These are phyloP conservation scores for Aratinga solstitialis DNA, from an alignment of 2,797 vertebrate genomes.

Conservation along the genomic window DNA sequence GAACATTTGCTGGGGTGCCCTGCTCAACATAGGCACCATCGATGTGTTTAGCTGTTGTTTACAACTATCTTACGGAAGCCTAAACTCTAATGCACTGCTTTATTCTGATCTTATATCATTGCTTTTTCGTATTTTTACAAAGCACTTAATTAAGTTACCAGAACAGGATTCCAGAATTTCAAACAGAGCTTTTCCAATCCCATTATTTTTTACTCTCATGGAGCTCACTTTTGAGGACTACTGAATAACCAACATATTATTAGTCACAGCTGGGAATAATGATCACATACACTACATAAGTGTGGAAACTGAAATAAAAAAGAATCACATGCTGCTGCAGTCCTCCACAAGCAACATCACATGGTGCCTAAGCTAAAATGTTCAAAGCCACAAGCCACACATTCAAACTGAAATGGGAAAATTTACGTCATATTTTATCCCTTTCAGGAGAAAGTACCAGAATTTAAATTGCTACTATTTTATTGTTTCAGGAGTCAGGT, in stretches of 20 bases:
- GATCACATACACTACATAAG: not conserved
- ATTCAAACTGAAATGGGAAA: not conserved
- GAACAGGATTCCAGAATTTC: not conserved
- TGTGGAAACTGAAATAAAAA: not conserved
- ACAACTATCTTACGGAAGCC: not conserved
- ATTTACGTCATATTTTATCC: not conserved
- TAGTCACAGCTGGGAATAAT: not conserved
- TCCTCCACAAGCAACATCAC: not conserved
- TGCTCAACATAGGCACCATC: accelerated
- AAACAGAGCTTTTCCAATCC: not conserved
- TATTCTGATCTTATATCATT: not conserved
- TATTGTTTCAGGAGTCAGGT: not conserved
- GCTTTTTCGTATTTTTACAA: not conserved
- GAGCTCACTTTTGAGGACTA: not conserved
- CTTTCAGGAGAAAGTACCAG: not conserved
- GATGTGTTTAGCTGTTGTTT: not conserved
- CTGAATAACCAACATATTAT: not conserved
- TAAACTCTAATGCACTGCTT: not conserved
- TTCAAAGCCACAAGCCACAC: not conserved
- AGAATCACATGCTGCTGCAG: not conserved
- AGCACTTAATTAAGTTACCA: not conserved
- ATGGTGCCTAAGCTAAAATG: not conserved
- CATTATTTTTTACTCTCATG: not conserved
- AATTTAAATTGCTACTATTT: not conserved
- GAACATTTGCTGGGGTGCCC: not conserved